A percentile compares a stretch with the other conserved stretches of the same genome.
phyloP scores from a whole-genome alignment of 2,797 vertebrate genomes.

The Dromococcyx pavoninus region DNA sequence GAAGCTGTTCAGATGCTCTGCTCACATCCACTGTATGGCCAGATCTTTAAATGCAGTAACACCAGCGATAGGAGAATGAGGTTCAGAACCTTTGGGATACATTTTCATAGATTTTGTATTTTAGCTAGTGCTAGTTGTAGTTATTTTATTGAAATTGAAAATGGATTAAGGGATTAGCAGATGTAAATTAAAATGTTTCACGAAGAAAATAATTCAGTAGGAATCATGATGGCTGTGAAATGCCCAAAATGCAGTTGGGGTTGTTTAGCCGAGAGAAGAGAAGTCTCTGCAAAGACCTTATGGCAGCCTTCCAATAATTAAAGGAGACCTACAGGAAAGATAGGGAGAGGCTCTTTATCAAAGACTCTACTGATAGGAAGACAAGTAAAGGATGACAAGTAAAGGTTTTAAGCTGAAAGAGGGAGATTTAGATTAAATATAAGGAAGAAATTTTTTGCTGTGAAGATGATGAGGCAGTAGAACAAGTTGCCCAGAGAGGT shows the following conservation, averaged over 20 bases:
- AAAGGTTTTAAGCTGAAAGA: too few relatives aligned
- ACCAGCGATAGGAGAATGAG: not conserved
- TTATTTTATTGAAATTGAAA: not conserved
- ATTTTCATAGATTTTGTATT: not conserved
- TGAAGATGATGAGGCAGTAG: too few relatives aligned
- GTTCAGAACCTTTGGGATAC: not conserved
- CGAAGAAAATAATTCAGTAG: not conserved
- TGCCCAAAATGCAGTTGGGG: not conserved
- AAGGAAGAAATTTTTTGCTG: too few relatives aligned
- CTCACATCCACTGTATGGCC: not conserved
- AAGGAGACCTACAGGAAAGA: too few relatives aligned
- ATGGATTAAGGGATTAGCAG: not conserved
- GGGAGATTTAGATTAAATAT: too few relatives aligned
- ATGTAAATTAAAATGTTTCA: rapidly evolving
- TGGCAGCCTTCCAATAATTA: too few relatives aligned
- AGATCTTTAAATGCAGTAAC: not conserved
- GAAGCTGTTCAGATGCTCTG: not conserved
- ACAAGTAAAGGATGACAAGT: too few relatives aligned
- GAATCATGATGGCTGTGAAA: not conserved
- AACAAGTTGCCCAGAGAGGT: too few relatives aligned
- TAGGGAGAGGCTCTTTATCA: too few relatives aligned
- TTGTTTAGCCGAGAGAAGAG: too few relatives aligned
- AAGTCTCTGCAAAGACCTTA: too few relatives aligned
- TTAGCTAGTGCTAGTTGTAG: not conserved
- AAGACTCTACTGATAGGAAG: too few relatives aligned